Percentiles rank a stretch among this genome's conserved stretches.
phyloP scores from a whole-genome alignment of 2,797 vertebrate species.

The Denticeps clupeoides region DNA sequence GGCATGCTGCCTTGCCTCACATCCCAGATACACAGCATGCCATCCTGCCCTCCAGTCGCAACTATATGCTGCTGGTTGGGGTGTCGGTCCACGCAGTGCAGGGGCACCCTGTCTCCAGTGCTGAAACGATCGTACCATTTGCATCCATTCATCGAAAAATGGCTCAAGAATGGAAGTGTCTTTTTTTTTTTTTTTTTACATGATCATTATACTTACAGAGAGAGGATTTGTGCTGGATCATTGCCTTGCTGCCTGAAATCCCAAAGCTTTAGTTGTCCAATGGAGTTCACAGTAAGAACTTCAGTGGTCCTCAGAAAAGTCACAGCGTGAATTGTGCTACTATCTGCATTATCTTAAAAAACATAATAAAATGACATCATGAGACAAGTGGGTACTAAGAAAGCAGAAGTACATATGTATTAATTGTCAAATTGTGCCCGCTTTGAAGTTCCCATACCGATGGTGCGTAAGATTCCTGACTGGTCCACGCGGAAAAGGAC shows the following conservation, averaged over 20 bases:
- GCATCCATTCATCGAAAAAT: not conserved
- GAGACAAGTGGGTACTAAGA: not conserved
- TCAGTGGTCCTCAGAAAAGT: slow-evolving; percentile 86
- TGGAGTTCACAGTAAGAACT: slow-evolving; percentile 92
- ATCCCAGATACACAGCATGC: slow-evolving; percentile 95
- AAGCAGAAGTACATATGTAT: not conserved
- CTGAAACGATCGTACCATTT: slow-evolving; percentile 37
- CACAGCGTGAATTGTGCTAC: slow-evolving; percentile 88
- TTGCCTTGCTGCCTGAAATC: slow-evolving; percentile 84
- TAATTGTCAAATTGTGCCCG: no score
- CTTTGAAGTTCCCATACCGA: no score
- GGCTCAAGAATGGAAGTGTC: not conserved
- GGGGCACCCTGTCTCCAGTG: slow-evolving; percentile 78
- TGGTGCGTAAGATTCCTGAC: slow-evolving; percentile 65
- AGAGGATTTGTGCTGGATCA: slow-evolving; percentile 82
- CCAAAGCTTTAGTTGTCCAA: slow-evolving; percentile 95
- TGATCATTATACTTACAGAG: slow-evolving; percentile 54
- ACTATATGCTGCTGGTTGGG: slow-evolving; percentile 94
- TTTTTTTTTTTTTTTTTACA: no score
- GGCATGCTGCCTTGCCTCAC: slow-evolving; percentile 81
- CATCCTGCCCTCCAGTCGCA: slow-evolving; percentile 89
- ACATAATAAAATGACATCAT: not conserved
- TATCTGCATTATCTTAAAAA: slow-evolving; percentile 83
- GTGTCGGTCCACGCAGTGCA: slow-evolving; percentile 90
- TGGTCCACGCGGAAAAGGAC: slow-evolving; percentile 79